Conservation (phyloP, 1,140 invertebrate genomes). For the Eueides isabella region DNA sequence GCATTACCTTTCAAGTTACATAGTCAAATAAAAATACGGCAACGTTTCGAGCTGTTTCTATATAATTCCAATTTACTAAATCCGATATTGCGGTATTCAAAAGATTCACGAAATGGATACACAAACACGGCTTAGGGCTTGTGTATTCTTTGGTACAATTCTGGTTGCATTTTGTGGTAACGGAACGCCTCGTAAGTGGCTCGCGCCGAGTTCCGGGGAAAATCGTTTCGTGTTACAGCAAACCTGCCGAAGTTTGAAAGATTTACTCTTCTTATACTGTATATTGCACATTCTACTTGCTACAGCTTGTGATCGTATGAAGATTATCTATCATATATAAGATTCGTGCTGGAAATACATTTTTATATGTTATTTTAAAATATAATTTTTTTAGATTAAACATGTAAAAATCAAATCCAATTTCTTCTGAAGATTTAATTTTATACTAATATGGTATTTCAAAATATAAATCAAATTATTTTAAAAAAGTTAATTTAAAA, state of each 20-base stretch:
- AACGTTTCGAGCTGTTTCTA: constrained; percentile 1
- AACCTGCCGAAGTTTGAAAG: constrained; percentile 24
- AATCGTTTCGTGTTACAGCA: constrained; percentile 24
- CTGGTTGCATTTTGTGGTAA: constrained; percentile 52
- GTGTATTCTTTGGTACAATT: constrained; percentile 48
- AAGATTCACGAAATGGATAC: constrained; percentile 52
- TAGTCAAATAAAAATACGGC: background rate
- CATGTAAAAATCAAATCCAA: background rate
- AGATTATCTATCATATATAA: background rate
- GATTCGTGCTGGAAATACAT: background rate
- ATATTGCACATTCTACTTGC: constrained; percentile 1
- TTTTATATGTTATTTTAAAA: background rate
- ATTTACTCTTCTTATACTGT: constrained; percentile 17
- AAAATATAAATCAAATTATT: no score
- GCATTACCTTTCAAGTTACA: background rate
- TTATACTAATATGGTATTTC: background rate
- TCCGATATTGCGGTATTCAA: constrained; percentile 40
- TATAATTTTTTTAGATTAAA: no score
- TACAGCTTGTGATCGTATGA: constrained; percentile 1
- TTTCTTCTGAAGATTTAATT: background rate
- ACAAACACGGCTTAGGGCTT: constrained; percentile 51
- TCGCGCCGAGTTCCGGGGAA: constrained; percentile 24
- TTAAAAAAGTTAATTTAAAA: no score
- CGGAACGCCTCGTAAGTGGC: constrained; percentile 40
- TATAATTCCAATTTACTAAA: constrained; percentile 32